These are phyloP conservation scores for Cephonodes hylas DNA, from an alignment of 2,888 invertebrate species.

Conservation along the genomic window DNA sequence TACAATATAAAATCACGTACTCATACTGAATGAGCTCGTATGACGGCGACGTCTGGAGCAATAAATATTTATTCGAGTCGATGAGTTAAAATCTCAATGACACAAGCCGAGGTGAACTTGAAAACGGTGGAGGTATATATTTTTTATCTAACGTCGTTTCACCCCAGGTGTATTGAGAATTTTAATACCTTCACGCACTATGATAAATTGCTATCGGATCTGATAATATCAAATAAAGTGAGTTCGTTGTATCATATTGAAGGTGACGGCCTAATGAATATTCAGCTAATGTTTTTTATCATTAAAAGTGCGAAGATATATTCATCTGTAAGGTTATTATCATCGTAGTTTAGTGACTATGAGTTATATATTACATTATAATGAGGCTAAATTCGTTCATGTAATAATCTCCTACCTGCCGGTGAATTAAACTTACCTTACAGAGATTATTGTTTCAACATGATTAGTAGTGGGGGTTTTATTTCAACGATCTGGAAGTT, in stretches of 20 bases:
- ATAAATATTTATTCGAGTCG: slow-evolving; percentile 1
- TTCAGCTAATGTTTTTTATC: no score
- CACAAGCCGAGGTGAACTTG: background rate
- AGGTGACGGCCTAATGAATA: no score
- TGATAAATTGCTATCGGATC: background rate
- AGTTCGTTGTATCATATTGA: background rate
- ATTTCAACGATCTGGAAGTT: no score
- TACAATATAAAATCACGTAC: background rate
- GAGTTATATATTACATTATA: no score
- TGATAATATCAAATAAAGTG: background rate
- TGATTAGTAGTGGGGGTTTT: no score
- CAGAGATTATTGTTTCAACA: no score
- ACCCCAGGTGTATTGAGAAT: background rate
- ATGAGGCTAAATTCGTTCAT: no score
- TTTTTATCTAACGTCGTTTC: background rate
- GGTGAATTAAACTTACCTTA: no score
- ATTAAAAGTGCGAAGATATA: no score
- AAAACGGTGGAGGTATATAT: background rate
- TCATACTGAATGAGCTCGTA: background rate
- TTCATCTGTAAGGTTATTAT: no score
- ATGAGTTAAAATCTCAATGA: background rate
- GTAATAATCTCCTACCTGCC: no score
- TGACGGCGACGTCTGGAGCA: background rate
- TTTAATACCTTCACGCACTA: background rate
- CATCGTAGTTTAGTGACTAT: no score